Evolutionary conservation across 2,888 invertebrate genomes (phyloP), one percentile per base, ranked within the genome.

Genomic region (Chrysomela aeneicollis): DNA sequence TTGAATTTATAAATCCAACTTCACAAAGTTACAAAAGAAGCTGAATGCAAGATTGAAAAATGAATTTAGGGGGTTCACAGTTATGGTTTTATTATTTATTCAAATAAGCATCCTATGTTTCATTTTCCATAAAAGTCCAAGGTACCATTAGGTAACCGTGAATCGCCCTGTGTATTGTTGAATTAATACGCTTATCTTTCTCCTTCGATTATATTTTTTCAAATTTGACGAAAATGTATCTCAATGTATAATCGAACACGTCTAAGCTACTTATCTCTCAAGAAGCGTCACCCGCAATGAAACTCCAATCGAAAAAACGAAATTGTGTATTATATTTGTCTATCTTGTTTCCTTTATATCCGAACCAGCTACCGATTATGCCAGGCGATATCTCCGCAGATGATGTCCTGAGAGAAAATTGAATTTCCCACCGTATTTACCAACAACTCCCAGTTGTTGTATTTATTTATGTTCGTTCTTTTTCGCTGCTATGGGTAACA

Each of bases 391-490:
- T 42, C n/a, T 8, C 12, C 42, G 15, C 15, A n/a, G 42, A 42
- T 42, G 42, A 42, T 42, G 42, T 42, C 12, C 42, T 15, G 42
- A 15, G 42, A 42, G 42, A 42, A 42, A 42, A 42, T 42, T 42
- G 15, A 42, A 52, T 22, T 52, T 22, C 19, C 18, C n/a, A 26
- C 51, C 26, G 21, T 19, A 26, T 51, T 51, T 51, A 51, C 35
- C 35, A 42, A n/a, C n/a, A 42, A 42, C 15, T n/a, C n/a, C n/a
- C 1, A 15, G 42, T 42, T 42, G 15, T 42, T 42, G 8, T 35
- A 10, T 35, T 35, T 10, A 35, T 10, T 35, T 35, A 2, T 6
- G 10, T 12, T 10, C 35, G 2, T 35, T 35, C 10, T 6, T 35
- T 35, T 2, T 35, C 35, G 10, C 2, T 6, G 12, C 8, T n/a